Percentiles rank a stretch among this genome's conserved stretches.
Evolutionary conservation across 2,888 invertebrate species (phyloP).

Genomic region (Tigriopus californicus): DNA sequence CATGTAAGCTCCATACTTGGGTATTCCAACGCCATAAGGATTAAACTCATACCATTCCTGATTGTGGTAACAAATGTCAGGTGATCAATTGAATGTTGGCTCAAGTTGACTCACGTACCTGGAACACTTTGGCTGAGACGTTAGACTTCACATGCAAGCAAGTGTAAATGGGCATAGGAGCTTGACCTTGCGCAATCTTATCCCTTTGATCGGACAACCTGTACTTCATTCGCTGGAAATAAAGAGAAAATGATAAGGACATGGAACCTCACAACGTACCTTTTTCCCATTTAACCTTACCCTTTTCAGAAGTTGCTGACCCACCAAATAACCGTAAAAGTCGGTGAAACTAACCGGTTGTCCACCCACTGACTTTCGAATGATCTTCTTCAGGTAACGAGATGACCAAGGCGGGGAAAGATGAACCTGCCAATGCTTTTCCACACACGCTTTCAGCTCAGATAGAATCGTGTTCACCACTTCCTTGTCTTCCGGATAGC

Average conservation of each 20-base stretch:
- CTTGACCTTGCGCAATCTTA: slow-evolving; percentile 25
- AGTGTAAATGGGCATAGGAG: slow-evolving; percentile 30
- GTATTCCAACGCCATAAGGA: slow-evolving; percentile 31
- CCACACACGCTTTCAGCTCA: slow-evolving; percentile 8
- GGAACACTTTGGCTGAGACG: slow-evolving; percentile 30
- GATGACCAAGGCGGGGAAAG: slow-evolving; percentile 16
- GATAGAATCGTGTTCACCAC: slow-evolving; percentile 2
- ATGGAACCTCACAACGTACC: neutral
- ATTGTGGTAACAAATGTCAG: neutral
- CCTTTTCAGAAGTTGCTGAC: slow-evolving; percentile 28
- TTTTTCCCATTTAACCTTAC: slow-evolving; percentile 22
- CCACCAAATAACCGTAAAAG: slow-evolving; percentile 31
- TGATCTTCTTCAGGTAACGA: slow-evolving; percentile 21
- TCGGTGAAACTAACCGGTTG: slow-evolving; percentile 33
- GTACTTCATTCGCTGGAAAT: slow-evolving; percentile 24
- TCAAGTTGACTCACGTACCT: slow-evolving; percentile 23
- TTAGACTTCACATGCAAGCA: slow-evolving; percentile 32
- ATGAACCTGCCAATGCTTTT: slow-evolving; percentile 15
- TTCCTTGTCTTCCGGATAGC: slow-evolving; percentile 25
- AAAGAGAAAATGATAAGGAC: no score
- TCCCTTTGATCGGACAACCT: slow-evolving; percentile 26
- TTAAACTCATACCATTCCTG: slow-evolving; percentile 33
- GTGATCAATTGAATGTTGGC: neutral
- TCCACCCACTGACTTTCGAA: slow-evolving; percentile 26
- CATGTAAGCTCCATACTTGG: slow-evolving; percentile 32